phyloP scores from a whole-genome alignment of 1,140 invertebrate genomes.

The Brachionus plicatilis region DNA sequence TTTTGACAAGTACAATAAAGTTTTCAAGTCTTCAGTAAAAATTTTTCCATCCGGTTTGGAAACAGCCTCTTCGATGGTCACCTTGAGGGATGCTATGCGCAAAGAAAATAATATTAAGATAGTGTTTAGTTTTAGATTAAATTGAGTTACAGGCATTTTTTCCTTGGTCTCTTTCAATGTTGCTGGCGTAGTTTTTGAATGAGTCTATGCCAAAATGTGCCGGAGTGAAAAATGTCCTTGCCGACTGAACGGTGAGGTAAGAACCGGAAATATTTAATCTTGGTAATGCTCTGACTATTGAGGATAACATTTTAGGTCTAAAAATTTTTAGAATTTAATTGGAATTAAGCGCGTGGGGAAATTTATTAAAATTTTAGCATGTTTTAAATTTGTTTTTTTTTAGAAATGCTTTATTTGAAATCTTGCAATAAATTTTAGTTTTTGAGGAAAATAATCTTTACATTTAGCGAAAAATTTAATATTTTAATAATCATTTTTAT shows the following conservation, averaged over 20 bases:
- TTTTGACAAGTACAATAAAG: conserved; percentile 21
- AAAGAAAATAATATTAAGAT: not conserved
- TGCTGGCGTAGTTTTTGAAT: conserved; percentile 20
- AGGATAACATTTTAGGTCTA: not conserved
- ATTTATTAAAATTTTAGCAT: not conserved
- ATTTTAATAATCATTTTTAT: no score
- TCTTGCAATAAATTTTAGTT: not conserved
- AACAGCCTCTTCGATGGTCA: conserved; percentile 22
- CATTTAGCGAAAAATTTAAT: not conserved
- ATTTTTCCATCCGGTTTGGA: conserved; percentile 22
- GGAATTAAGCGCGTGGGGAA: conserved; percentile 21
- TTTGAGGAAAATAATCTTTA: not conserved
- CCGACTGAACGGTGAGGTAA: not conserved
- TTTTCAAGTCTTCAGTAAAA: conserved; percentile 34
- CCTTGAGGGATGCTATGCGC: not conserved
- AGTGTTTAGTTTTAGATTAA: not conserved
- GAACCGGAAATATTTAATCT: not conserved
- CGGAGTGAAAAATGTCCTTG: conserved; percentile 18
- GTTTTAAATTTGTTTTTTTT: not conserved
- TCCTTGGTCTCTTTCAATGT: conserved; percentile 34
- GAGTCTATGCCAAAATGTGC: conserved; percentile 22
- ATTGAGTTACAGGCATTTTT: conserved; percentile 8
- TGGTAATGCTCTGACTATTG: not conserved
- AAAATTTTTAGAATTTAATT: not conserved
- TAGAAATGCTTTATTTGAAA: not conserved